Evolutionary conservation across 2,797 vertebrate species (phyloP).

Genomic region (Parotocinclus haroldoi): DNA sequence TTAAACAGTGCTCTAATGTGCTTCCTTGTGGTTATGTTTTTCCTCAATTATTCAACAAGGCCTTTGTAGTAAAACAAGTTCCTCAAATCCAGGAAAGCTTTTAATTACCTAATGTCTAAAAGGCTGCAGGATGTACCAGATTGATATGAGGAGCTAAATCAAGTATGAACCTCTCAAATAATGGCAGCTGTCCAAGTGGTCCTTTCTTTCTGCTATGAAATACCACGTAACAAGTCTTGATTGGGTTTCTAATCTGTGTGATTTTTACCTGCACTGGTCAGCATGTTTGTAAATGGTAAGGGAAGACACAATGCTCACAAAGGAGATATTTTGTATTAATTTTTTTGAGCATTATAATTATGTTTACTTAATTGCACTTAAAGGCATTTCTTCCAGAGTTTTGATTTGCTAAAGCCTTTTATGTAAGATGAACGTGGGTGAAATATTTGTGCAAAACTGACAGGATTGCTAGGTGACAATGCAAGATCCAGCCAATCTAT

Average conservation of each 20-base stretch:
- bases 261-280: slow-evolving; percentile 38
- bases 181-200: slow-evolving; percentile 15
- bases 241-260: slow-evolving; percentile 6
- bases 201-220: not conserved
- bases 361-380: slow-evolving; percentile 24
- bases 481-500: slow-evolving; percentile 36
- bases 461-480: slow-evolving; percentile 45
- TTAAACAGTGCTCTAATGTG: not conserved
- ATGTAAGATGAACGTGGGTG: slow-evolving; percentile 40
- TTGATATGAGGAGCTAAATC: slow-evolving; percentile 23
- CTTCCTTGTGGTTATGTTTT: too few species aligned
- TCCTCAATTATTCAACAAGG: slow-evolving; percentile 36
- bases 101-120: slow-evolving; percentile 11
- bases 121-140: slow-evolving; percentile 19
- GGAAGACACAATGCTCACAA: too few species aligned
- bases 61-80: slow-evolving; percentile 42
- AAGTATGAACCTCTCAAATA: slow-evolving; percentile 26
- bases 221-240: slow-evolving; percentile 20
- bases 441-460: slow-evolving; percentile 40
- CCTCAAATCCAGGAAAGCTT: not conserved
- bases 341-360: too few species aligned
- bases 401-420: slow-evolving; percentile 33
- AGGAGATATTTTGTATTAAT: too few species aligned
- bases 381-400: slow-evolving; percentile 29
- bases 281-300: slow-evolving; percentile 42